Base-by-base conservation (phyloP, 2,888 invertebrate species). In the Labia minor region DNA sequence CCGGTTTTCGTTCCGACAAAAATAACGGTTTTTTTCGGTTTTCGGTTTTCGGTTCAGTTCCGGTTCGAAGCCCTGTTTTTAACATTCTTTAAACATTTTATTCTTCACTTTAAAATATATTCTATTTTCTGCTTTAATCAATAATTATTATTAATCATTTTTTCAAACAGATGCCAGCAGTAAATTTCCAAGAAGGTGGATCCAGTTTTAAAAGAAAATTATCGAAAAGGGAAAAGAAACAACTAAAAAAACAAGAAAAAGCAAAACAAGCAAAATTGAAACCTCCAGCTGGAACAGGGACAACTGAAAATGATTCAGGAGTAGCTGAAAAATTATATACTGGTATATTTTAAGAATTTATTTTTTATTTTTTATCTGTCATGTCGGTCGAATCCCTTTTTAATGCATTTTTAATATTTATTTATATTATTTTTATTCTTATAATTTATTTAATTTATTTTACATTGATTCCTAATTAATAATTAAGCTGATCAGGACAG, bases 141-240 rank as follows among this genome's bases (percentile, higher is more conserved):
- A 71, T 66, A 63, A 63, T 64, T 62, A 68, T 64, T 63, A 62
- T 21, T 67, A 68, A 65, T 21, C 62, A 65, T 69, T 21, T 63
- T 21, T 65, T 26, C 62, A 20, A 26, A 21, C 73, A 85, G 85
- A 83, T 85, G 70, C 83, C 86, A 71, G 85, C 83, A 21, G 81
- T 83, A 69, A 83, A 89, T 70, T 85, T 86, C 72, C 83, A 86
- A 73, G 88, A 90, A 76, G 87, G 88, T 70, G 88, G 87, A 72
- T 86, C 88, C 71, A 92, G 91, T 77, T 95, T 95, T 76, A 88
- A 93, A 75, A 83, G 96, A 75, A 95, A 95, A 83, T 82, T 97
- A 73, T 97, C 97, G 65, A 97, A 96, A 81, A 85, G 97, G 64
- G 97, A 98, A 78, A 97, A 97, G 80, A 98, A 98, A 77, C 96